Evolutionary conservation across 2,113 vertebrate genomes (phyloP), one percentile per base, ranked within the genome.

Genomic region (Cryptoleucopteryx plumbea): DNA sequence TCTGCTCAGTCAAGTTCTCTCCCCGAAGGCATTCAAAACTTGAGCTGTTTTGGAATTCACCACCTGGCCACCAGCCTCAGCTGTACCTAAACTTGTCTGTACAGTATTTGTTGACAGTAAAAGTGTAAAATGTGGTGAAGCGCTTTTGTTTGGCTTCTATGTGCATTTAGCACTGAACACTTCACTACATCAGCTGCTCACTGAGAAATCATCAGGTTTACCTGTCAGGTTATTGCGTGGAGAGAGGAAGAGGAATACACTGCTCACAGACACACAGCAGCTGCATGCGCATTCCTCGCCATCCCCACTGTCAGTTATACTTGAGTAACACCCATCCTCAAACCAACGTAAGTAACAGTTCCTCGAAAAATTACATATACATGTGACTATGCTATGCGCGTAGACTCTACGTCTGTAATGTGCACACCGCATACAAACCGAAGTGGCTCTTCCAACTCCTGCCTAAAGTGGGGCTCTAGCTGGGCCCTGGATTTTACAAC

Each of bases 31-130:
- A 82, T 86, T 94, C 43, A 92, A 43, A 93, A 73, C 70, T 81
- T 94, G 86, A 97, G 89, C 83, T 97, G 95, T 94, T 98, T 97
- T 91, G 94, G 97, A 95, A 97, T 97, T 97, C 89, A 97, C 75
- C 95, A 98, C 93, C 96, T 98, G 97, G 94, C 83, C 96, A 95
- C 83, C 84, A 53, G 70, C 90, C 74, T 72, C 95, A 74, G 87
- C 93, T 93, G 81, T 90, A 96, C 58, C 94, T 96, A 78, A 96
- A 97, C 94, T 93, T 98, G 93, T 97, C 95, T 93, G 82, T 95
- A 77, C 88, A 92, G 55, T 53, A 85, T 65, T 75, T 97, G 86
- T 94, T 97, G 97, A 95, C 59, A 90, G 72, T n/a, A 43, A 47
- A 96, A 70, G 89, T 42, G 45, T 92, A 75, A 92, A 94, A 93